phyloP scores from a whole-genome alignment of 2,113 vertebrate species.

The Brevimyrus niger region DNA sequence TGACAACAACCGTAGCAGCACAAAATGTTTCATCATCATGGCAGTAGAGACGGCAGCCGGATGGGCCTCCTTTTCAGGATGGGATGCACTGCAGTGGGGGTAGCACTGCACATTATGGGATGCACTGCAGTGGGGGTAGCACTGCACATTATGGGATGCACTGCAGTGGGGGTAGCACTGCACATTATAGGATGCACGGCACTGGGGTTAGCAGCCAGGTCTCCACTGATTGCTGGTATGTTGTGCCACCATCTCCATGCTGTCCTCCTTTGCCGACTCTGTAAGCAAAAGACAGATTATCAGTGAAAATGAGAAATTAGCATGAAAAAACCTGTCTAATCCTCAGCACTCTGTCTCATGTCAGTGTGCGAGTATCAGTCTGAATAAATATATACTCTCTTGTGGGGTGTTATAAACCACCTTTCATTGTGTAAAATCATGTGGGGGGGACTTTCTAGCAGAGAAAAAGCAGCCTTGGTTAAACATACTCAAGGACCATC shows the following conservation, averaged over 20 bases:
- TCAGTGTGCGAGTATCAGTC: background rate
- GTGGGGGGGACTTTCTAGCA: background rate
- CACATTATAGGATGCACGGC: too few species aligned
- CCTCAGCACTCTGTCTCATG: background rate
- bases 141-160: too few species aligned
- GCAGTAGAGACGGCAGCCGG: background rate
- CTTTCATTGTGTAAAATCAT: background rate
- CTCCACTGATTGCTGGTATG: background rate
- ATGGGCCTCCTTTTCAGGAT: too few species aligned
- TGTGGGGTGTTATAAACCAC: background rate
- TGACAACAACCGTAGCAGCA: background rate
- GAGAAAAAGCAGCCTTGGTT: background rate
- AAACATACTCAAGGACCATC: background rate
- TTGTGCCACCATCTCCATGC: background rate
- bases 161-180: background rate
- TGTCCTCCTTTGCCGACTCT: background rate
- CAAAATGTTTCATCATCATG: background rate
- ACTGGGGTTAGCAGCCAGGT: background rate
- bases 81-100: background rate
- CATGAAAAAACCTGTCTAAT: background rate
- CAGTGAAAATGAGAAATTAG: background rate
- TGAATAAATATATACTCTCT: background rate
- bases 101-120: too few species aligned
- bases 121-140: background rate
- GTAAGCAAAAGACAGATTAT: background rate